Conservation (phyloP, 2,888 invertebrate species). For the Oasisia sp. region DNA sequence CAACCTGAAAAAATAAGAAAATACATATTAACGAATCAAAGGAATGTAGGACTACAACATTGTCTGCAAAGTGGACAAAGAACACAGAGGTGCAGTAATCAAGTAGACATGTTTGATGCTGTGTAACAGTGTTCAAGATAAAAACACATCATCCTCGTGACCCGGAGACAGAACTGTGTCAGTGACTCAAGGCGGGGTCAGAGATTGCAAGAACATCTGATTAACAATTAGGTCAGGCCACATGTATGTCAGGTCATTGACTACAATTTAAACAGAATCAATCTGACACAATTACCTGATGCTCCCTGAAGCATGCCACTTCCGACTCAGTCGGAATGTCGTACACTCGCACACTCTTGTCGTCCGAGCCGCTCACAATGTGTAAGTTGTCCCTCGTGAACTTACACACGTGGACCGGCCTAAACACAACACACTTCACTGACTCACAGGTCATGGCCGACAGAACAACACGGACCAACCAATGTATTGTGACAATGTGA, state of each 20-base stretch:
- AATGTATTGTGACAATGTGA: too few relatives aligned
- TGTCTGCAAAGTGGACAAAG: too few relatives aligned
- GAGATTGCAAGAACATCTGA: too few relatives aligned
- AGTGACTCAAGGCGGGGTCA: not conserved
- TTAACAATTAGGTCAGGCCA: too few relatives aligned
- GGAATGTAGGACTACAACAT: too few relatives aligned
- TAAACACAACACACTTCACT: conserved; percentile 49
- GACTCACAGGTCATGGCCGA: not conserved
- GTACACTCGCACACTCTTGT: conserved; percentile 88
- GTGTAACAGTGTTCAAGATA: not conserved
- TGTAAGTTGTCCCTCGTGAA: conserved; percentile 83
- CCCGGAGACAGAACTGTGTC: not conserved
- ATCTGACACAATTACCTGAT: conserved; percentile 58
- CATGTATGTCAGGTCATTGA: too few relatives aligned
- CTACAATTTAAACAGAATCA: not conserved
- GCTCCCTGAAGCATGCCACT: conserved; percentile 70
- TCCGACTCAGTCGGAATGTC: conserved; percentile 87
- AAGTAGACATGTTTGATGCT: not conserved
- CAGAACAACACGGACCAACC: too few relatives aligned
- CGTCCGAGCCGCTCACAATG: conserved; percentile 90
- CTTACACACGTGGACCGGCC: conserved; percentile 81
- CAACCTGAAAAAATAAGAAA: too few relatives aligned
- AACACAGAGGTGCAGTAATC: too few relatives aligned
- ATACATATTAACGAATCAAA: too few relatives aligned
- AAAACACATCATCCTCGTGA: not conserved